Base-by-base conservation (phyloP, 2,113 vertebrate species). In the Lycocorax pyrrhopterus region DNA sequence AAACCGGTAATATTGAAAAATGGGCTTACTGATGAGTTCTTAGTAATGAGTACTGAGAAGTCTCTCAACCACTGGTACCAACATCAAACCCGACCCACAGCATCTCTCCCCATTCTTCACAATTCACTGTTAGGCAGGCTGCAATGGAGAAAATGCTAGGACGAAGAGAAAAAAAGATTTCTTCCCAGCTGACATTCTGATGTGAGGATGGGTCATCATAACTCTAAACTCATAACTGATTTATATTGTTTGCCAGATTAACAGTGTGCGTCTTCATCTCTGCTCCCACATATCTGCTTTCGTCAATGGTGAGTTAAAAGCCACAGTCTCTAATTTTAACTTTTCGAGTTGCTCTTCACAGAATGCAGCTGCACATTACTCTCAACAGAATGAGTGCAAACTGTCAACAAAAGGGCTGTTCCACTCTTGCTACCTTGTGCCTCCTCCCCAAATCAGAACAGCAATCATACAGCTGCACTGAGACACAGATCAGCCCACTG, bases 1-100 rank as follows among this genome's bases (percentile, higher is more conserved):
- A n/a, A 89, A 86, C 72, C 30, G 74, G 26, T 69, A 87, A 83
- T 85, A 91, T 15, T 90, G 87, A 90, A 87, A 83, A 96, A 79
- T 19, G 29, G 85, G 78, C 84, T 93, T 93, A 79, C 62, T 89
- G 82, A 94, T 85, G 74, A 93, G 67, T 69, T 94, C 78, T 93
- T 90, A 96, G 82, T 53, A 94, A 76, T 69, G 78, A 90, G 69
- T 90, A 94, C 78, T 90, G 93, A 95, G 85, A 93, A 93, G 62
- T 82, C 71, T 90, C 84, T 90, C 87, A 95, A 49, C 66, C 81
- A 79, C 67, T 39, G 78, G 85, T 76, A 90, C 53, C 82, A 96
- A 88, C 62, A 94, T 20, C 87, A 96, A 93, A 73, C 88, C 88
- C 3, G 8, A 90, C 85, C 81, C 90, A 87, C 66, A 68, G 81